These are phyloP conservation scores for Bombus turneri DNA, from an alignment of 1,140 invertebrate genomes.

Conservation along the genomic window DNA sequence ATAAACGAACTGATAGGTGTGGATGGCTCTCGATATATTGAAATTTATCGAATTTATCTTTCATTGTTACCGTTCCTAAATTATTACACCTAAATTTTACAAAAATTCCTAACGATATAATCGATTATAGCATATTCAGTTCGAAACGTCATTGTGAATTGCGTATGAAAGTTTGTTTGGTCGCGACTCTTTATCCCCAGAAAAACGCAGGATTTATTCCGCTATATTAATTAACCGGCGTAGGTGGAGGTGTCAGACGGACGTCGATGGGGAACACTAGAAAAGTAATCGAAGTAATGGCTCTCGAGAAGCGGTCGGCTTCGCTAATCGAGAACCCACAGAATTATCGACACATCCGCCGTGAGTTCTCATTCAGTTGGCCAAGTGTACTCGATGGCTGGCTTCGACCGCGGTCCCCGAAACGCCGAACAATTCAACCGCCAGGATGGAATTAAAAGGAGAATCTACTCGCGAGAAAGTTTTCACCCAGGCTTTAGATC, in stretches of 20 bases:
- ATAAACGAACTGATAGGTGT: too few species aligned
- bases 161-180: too few species aligned
- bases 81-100: rapidly evolving
- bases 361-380: conserved; percentile 36
- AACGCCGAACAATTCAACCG: conserved; percentile 45
- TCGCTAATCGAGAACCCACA: conserved; percentile 65
- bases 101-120: too few species aligned
- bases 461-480: not conserved
- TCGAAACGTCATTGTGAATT: too few species aligned
- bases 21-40: too few species aligned
- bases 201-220: not conserved
- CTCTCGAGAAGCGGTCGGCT: conserved; percentile 50
- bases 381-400: conserved; percentile 35
- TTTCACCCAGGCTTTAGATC: not conserved
- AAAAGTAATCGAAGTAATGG: conserved; percentile 73
- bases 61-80: too few species aligned
- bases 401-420: conserved; percentile 36
- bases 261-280: conserved; percentile 55
- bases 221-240: conserved; percentile 45
- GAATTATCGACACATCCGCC: conserved; percentile 66
- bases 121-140: too few species aligned
- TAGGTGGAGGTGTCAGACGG: conserved; percentile 41
- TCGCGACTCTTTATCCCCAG: not conserved
- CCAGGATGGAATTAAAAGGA: conserved; percentile 45
- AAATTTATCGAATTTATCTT: too few species aligned